phyloP scores from a whole-genome alignment of 2,797 vertebrate species.

The Neosilurus mollespiculum region DNA sequence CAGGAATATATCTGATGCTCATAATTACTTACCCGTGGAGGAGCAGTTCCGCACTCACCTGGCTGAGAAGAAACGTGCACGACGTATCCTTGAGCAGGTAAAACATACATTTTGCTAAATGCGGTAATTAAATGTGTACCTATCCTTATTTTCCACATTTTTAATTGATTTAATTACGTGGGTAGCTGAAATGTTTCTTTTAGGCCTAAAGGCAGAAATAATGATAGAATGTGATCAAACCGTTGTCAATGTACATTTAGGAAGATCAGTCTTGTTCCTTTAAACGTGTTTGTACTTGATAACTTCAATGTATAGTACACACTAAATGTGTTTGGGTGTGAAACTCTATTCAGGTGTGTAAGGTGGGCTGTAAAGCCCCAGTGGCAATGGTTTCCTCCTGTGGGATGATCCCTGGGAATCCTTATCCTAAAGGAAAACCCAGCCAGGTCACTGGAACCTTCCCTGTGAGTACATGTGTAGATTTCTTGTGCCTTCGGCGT shows the following conservation, averaged over 20 bases:
- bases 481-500: background rate
- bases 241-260: background rate
- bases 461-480: constrained; percentile 77
- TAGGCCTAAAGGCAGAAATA: background rate
- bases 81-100: constrained; percentile 95
- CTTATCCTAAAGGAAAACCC: constrained; percentile 96
- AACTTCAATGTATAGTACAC: background rate
- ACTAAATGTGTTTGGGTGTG: constrained; percentile 2
- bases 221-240: background rate
- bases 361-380: constrained; percentile 95
- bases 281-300: background rate
- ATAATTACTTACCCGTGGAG: constrained; percentile 93
- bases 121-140: background rate
- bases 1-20: constrained; percentile 96
- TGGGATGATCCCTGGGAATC: constrained; percentile 96
- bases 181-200: background rate
- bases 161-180: background rate
- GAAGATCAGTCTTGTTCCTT: background rate
- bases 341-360: constrained; percentile 82
- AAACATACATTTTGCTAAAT: background rate
- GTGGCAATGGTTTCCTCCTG: constrained; percentile 98
- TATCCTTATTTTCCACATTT: too few relatives aligned
- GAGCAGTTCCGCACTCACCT: constrained; percentile 92
- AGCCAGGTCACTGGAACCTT: constrained; percentile 93
- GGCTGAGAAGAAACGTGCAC: constrained; percentile 93